These are phyloP conservation scores for Amphipoea oculea DNA, from an alignment of 2,888 invertebrate species.

Conservation along the genomic window DNA sequence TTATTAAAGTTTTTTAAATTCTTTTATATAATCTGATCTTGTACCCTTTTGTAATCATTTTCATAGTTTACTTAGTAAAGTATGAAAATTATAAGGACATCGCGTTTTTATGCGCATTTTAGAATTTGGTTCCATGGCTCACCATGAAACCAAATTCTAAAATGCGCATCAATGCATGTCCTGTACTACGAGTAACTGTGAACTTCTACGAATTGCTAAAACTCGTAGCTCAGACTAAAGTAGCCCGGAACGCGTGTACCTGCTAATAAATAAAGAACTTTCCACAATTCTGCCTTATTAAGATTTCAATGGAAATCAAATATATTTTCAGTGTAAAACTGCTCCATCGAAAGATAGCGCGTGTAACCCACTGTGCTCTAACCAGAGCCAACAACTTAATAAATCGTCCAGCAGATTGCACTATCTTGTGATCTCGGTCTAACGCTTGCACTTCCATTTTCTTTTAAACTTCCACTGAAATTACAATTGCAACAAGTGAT, in stretches of 20 bases:
- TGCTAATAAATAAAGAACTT: slow-evolving; percentile 5
- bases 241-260: slow-evolving; percentile 1
- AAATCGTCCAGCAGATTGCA: slow-evolving; percentile 70
- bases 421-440: slow-evolving; percentile 68
- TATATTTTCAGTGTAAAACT: slow-evolving; percentile 43
- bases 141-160: neutral
- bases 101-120: no score
- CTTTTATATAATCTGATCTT: neutral
- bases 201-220: neutral
- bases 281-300: slow-evolving; percentile 1
- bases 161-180: neutral
- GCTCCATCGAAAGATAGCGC: slow-evolving; percentile 48
- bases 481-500: slow-evolving; percentile 49
- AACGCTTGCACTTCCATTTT: slow-evolving; percentile 67
- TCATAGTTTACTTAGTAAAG: no score
- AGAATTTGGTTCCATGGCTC: no score
- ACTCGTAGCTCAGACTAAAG: neutral
- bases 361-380: slow-evolving; percentile 47
- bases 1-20: neutral
- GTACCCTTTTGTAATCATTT: neutral
- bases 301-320: slow-evolving; percentile 32
- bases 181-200: neutral
- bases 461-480: slow-evolving; percentile 68
- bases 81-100: no score
- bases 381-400: slow-evolving; percentile 72